Percentiles rank a stretch among this genome's conserved stretches.
Conservation (phyloP, 2,113 vertebrate genomes). For the Pseudopipra pipra region DNA sequence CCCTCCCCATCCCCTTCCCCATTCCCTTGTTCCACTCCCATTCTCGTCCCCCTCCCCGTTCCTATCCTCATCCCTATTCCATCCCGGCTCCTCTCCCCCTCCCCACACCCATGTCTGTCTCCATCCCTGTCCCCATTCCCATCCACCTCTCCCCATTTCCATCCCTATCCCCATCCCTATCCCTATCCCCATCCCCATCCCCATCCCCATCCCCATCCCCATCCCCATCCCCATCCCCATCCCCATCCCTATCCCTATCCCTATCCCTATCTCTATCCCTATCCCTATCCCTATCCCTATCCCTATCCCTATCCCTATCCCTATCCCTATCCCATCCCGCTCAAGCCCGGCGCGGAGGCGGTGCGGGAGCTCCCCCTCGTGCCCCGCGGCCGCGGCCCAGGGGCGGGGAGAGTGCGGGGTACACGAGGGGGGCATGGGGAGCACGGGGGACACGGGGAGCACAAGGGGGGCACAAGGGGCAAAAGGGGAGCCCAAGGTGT, state of each 20-base stretch:
- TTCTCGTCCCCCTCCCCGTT: neutral
- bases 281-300: fast-evolving
- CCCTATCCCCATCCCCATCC: too few species aligned
- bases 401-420: neutral
- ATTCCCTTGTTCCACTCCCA: too few species aligned
- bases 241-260: neutral
- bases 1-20: fast-evolving
- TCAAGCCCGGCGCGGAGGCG: neutral
- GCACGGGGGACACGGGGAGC: neutral
- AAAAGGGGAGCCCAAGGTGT: neutral
- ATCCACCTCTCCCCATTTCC: too few species aligned
- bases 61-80: neutral
- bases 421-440: too few species aligned
- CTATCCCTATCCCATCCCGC: neutral
- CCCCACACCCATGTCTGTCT: too few species aligned
- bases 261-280: neutral
- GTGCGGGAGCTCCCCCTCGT: neutral
- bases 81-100: too few species aligned
- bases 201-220: neutral
- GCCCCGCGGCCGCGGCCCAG: neutral
- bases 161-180: too few species aligned
- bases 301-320: too few species aligned
- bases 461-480: neutral
- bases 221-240: neutral
- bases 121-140: too few species aligned